Conservation (phyloP, 2,797 vertebrate genomes). For the Meriones psammophilus region DNA sequence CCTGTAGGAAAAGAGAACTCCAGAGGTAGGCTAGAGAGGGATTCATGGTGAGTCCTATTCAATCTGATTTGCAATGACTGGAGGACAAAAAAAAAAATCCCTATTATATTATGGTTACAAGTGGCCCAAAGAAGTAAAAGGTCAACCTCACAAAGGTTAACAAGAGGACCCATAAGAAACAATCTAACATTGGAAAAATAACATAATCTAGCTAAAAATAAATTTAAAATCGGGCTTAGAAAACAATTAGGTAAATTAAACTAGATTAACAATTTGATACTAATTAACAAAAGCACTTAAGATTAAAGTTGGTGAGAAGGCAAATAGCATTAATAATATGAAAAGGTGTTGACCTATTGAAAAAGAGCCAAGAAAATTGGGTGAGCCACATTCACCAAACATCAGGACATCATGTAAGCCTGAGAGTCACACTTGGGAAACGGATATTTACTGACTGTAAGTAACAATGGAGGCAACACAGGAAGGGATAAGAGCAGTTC, state of each 20-base stretch:
- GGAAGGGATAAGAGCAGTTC: too few species aligned
- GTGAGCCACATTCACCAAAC: too few species aligned
- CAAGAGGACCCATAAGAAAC: not conserved
- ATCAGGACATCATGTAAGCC: not conserved
- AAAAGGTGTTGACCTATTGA: not conserved
- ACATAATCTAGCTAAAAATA: not conserved
- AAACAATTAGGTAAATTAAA: not conserved
- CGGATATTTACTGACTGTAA: not conserved
- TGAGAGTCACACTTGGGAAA: not conserved
- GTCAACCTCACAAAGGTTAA: not conserved
- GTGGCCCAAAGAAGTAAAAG: not conserved
- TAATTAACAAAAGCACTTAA: not conserved
- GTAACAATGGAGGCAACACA: not conserved
- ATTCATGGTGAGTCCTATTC: not conserved
- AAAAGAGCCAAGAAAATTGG: not conserved
- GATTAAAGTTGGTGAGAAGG: not conserved
- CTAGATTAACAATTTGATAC: not conserved
- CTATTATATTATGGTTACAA: not conserved
- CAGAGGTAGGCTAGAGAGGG: not conserved
- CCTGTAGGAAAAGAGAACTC: not conserved
- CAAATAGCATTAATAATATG: not conserved
- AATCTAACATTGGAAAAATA: not conserved
- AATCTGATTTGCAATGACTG: not conserved
- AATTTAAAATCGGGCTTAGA: conserved; percentile 14
- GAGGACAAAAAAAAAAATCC: not conserved